Base-by-base conservation (phyloP, 2,113 vertebrate genomes). In the Muntiacus muntjak region DNA sequence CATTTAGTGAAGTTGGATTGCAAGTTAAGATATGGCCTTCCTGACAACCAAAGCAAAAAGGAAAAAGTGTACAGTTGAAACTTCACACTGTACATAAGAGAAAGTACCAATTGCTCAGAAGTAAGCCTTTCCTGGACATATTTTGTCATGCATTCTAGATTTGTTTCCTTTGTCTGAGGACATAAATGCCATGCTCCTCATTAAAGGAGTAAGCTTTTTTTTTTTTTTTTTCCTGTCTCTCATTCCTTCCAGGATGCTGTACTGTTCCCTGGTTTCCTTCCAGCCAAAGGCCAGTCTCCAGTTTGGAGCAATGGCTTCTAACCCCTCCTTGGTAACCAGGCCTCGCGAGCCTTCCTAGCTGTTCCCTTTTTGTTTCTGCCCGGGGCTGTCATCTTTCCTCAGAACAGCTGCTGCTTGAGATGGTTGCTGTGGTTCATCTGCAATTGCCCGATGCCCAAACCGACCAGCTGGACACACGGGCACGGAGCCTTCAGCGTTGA, bases 391-490 rank as follows among this genome's bases (percentile, higher is more conserved):
- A 30, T 10, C 88, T 6, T 36, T 52, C 17, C 9, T 17, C 40
- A 2, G 54, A 30, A 43, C 45, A 60, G 82, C 58, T 78, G 71
- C n/a, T 5, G 21, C 25, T 19, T 25, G 67, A 30, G 13, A 3
- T 1, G 15, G 30, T 71, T 62, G 55, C 43, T n/a, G 33, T 7
- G 30, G 14, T 13, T 26, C 12, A 6, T 52, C 12, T 19, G 5
- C 33, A 1, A 45, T 25, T 9, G 3, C 19, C 78, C 1, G 1
- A 21, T 6, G 6, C 64, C 21, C 0, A 1, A 19, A 71, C 4
- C 0, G 1, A 40, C 58, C 86, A 78, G 58, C 58, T 40, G 52
- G 86, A 57, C 58, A 19, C 64, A 10, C 0, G 6, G 47, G 79
- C 33, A 0, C 2, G 26, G 33, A 36, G 33, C 5, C 3, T 15